Percentiles rank a stretch among this genome's conserved stretches.
Conservation (phyloP, 2,888 invertebrate species). For the Drosophila planitibia region DNA sequence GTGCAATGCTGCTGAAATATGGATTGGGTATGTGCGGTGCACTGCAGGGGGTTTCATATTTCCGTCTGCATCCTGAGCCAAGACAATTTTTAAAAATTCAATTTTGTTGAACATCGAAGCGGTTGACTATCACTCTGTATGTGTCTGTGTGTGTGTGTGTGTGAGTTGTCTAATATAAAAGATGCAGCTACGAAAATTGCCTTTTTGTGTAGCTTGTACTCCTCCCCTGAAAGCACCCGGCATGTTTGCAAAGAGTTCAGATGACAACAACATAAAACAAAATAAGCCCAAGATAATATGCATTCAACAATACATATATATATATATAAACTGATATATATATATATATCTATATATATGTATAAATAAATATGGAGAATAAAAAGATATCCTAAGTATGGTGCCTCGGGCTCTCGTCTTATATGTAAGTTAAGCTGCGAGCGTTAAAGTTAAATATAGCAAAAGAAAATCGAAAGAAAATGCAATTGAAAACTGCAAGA, state of each 20-base stretch:
- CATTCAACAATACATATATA: conserved; percentile 14
- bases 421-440: conserved; percentile 13
- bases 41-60: conserved; percentile 64
- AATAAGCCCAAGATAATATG: conserved; percentile 41
- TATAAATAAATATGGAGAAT: background rate
- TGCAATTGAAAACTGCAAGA: conserved; percentile 55
- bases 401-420: conserved; percentile 5
- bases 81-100: conserved; percentile 82
- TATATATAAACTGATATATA: background rate
- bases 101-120: conserved; percentile 74
- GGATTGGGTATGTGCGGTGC: background rate
- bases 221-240: background rate
- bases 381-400: conserved; percentile 31
- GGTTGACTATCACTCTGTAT: conserved; percentile 36
- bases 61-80: conserved; percentile 64
- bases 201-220: conserved; percentile 49
- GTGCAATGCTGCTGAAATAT: conserved; percentile 20
- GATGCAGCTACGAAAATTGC: conserved; percentile 71
- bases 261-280: conserved; percentile 39
- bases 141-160: conserved; percentile 22
- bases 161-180: conserved; percentile 60
- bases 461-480: conserved; percentile 54
- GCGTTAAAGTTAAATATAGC: conserved; percentile 42
- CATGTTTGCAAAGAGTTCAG: conserved; percentile 25
- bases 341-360: background rate